These are phyloP conservation scores for Acanthaster planci DNA, from an alignment of 35 echinoderm and acorn worm species.

Conservation along the genomic window DNA sequence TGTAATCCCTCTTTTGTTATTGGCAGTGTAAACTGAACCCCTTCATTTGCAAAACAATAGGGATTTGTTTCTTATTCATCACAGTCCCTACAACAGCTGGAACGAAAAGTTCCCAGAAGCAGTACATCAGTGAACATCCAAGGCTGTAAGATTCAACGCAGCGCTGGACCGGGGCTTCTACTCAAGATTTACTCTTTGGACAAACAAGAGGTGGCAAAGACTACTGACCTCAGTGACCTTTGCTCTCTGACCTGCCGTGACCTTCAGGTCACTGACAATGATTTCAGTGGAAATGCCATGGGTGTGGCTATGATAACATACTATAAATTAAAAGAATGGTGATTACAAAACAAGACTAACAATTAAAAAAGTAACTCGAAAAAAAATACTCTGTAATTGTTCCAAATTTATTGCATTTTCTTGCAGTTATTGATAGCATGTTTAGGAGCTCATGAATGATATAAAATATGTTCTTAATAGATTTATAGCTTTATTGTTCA, in stretches of 20 bases:
- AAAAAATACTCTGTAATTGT: too few species aligned
- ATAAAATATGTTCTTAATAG: too few species aligned
- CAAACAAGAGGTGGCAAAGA: not conserved
- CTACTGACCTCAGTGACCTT: conserved; percentile 2
- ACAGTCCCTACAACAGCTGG: not conserved
- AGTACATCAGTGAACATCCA: not conserved
- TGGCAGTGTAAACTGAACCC: too few species aligned
- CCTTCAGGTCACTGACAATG: conserved; percentile 19
- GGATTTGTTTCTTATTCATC: not conserved
- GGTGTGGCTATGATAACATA: not conserved
- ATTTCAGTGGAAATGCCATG: not conserved
- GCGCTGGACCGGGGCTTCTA: not conserved
- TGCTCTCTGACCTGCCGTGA: not conserved
- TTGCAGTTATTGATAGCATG: too few species aligned
- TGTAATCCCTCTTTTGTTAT: too few species aligned
- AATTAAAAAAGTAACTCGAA: too few species aligned
- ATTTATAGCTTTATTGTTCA: too few species aligned
- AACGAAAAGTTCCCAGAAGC: not conserved
- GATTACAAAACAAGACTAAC: too few species aligned
- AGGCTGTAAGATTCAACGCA: not conserved
- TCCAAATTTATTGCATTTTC: too few species aligned
- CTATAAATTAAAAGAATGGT: too few species aligned
- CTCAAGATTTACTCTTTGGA: not conserved
- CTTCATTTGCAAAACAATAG: not conserved
- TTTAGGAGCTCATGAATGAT: too few species aligned